These are phyloP conservation scores for Coracopsis vasa DNA, from an alignment of 2,113 vertebrate species.

Conservation along the genomic window DNA sequence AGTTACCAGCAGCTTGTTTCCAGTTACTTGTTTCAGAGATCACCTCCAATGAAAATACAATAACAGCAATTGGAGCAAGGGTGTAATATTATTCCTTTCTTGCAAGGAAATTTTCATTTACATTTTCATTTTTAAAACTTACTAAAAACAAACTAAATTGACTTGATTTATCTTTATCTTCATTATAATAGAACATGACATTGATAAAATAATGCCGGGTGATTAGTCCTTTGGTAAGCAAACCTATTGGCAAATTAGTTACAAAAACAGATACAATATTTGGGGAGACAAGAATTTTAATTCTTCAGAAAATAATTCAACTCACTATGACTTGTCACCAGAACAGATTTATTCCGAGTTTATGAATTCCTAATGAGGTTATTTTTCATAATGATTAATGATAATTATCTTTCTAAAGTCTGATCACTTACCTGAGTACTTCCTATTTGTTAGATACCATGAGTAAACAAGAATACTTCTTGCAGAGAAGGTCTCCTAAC, in stretches of 20 bases:
- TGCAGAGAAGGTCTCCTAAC: neutral
- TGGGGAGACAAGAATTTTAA: neutral
- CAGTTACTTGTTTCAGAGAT: too few species aligned
- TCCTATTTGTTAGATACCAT: slow-evolving; percentile 12
- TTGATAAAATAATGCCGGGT: neutral
- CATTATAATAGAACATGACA: neutral
- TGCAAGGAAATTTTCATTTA: neutral
- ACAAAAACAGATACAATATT: neutral
- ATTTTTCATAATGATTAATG: slow-evolving; percentile 65
- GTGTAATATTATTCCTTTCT: neutral
- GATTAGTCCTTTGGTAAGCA: neutral
- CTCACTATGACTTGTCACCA: slow-evolving; percentile 35
- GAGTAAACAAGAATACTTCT: slow-evolving; percentile 6
- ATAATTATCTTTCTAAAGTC: slow-evolving; percentile 70
- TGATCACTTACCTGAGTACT: slow-evolving; percentile 41
- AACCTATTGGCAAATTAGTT: neutral
- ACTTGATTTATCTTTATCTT: neutral
- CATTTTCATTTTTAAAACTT: neutral
- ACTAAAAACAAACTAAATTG: neutral
- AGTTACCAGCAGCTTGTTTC: neutral
- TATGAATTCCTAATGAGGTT: slow-evolving; percentile 66
- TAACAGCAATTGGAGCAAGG: accelerated
- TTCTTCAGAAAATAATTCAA: neutral
- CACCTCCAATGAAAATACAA: neutral
- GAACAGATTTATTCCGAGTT: slow-evolving; percentile 70